Evolutionary conservation across 2,797 vertebrate species (phyloP), one percentile per base, ranked within the genome.

Genomic region (Hoplostethus atlanticus): DNA sequence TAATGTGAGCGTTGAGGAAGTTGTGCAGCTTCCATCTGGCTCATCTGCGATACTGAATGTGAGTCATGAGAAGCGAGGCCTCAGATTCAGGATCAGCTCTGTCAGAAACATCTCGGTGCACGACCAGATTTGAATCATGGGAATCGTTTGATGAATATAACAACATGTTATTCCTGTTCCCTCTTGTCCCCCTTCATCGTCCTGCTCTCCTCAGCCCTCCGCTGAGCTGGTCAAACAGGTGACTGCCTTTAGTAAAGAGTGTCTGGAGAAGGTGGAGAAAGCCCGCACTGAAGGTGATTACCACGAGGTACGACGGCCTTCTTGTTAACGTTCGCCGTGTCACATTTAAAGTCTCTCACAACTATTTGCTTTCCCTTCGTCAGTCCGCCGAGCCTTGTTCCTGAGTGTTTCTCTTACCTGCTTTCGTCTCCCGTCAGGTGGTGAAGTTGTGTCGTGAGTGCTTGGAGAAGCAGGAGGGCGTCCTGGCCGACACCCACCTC

Each of bases 401-500:
- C 42, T 36, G 11, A 55, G 34, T 34, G 28, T 17, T 17, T 17
- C 75, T 4, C 34, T 28, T 3, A 28, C 28, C 28, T 28, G 28
- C 28, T 28, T 28, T 28, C 28, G 28, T 28, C 28, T 28, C 34
- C 1, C 34, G 17, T n/a, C 28, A 99, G 98, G 96, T 98, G 25
- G 90, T 96, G 69, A 96, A 95, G 70, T 31, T 98, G 79, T 96
- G 96, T 63, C 92, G 80, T 0, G 96, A 96, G 47, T 96, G 96
- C 74, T 86, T 99, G 88, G 82, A 92, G 77, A 96, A 95, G 73
- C 97, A 98, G 91, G 95, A 97, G 65, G 81, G 93, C 0, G 91
- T 97, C 67, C 88, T 99, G 86, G 95, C 93, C 0, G 96, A 97
- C 55, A 98, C 97, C 0, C 95, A 98, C 72, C 93, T 99, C 52